These are phyloP conservation scores for Isoperla grammatica DNA, from an alignment of 2,888 invertebrate genomes.

Conservation along the genomic window DNA sequence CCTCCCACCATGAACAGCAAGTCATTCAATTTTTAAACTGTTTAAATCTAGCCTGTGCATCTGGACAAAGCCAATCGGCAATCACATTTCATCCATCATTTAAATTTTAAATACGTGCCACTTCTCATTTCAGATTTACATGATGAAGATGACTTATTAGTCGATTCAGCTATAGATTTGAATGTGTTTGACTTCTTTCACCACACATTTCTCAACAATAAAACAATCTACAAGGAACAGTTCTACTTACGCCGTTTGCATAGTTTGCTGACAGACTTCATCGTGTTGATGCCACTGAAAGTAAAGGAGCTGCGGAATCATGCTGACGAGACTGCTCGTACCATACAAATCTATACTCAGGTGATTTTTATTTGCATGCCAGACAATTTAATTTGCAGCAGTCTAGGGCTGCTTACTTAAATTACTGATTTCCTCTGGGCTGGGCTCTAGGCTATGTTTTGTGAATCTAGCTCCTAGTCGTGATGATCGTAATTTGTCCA, in stretches of 20 bases:
- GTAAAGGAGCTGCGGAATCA: slow-evolving; percentile 73
- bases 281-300: slow-evolving; percentile 88
- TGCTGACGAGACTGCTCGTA: slow-evolving; percentile 84
- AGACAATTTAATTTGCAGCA: no score
- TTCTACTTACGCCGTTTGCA: slow-evolving; percentile 81
- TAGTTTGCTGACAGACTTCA: slow-evolving; percentile 82
- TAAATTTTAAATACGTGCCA: no score
- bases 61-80: no score
- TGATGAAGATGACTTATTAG: slow-evolving; percentile 74
- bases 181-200: slow-evolving; percentile 76
- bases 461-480: no score
- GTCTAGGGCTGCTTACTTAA: no score
- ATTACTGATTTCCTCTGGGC: no score
- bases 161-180: slow-evolving; percentile 72
- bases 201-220: slow-evolving; percentile 63
- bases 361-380: slow-evolving; percentile 31
- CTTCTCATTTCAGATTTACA: slow-evolving; percentile 42
- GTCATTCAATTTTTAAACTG: no score
- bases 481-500: no score
- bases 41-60: no score
- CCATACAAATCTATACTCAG: slow-evolving; percentile 62
- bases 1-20: no score
- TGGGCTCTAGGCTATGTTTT: no score
- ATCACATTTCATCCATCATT: no score
- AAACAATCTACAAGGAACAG: slow-evolving; percentile 65